Evolutionary conservation across 2,113 vertebrate genomes (phyloP).

Genomic region (Ctenodactylus gundi): DNA sequence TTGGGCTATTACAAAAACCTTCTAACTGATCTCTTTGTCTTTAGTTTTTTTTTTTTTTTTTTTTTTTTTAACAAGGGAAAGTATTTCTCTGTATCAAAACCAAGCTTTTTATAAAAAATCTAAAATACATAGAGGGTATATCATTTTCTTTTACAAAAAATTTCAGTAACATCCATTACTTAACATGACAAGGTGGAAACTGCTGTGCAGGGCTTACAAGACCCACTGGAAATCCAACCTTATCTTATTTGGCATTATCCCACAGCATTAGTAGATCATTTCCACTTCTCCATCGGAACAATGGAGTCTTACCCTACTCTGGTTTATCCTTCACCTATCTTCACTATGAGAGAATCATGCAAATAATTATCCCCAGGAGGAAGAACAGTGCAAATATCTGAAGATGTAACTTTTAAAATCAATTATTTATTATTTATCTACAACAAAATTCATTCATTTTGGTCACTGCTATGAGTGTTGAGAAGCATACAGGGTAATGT

Average conservation of each 20-base stretch:
- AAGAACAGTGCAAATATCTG: background rate
- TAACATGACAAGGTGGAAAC: background rate
- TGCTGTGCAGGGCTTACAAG: background rate
- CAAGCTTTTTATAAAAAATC: no score
- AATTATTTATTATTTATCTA: background rate
- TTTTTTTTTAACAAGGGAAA: no score
- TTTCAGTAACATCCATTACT: background rate
- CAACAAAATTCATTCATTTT: background rate
- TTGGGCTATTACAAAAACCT: slow-evolving; percentile 8
- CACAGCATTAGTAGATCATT: slow-evolving; percentile 11
- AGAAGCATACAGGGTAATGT: background rate
- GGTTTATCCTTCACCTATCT: background rate
- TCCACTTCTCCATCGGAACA: background rate
- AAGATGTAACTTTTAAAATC: background rate
- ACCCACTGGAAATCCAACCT: background rate
- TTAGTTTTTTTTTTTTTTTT: no score
- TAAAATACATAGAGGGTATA: slow-evolving; percentile 10
- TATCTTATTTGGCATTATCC: background rate
- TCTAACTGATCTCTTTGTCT: no score
- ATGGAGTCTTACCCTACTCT: background rate
- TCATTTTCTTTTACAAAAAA: background rate
- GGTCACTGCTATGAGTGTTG: background rate
- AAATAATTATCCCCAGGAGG: background rate
- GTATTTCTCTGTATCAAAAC: no score
- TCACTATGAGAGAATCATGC: background rate